A percentile compares a stretch with the other conserved stretches of the same genome.
Evolutionary conservation across 2,888 invertebrate genomes (phyloP).

Genomic region (Cephalotes varians): DNA sequence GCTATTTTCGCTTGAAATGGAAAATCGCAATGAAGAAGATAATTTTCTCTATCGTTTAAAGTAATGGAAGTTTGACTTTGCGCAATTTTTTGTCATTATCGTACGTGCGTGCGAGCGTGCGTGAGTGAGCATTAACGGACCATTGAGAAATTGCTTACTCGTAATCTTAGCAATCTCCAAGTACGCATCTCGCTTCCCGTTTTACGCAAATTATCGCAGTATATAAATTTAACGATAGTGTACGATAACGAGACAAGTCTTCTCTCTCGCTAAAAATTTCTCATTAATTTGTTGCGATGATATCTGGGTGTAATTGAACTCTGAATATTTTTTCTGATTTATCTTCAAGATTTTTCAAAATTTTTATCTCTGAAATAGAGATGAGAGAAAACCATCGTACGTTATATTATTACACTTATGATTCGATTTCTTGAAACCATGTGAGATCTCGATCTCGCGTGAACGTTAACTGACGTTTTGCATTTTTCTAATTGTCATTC

Average conservation of each 20-base stretch:
- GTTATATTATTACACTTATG: background rate
- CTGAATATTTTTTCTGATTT: background rate
- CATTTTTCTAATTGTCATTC: conserved; percentile 2
- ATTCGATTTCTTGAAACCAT: background rate
- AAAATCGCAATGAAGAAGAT: conserved; percentile 14
- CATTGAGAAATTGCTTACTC: conserved; percentile 51
- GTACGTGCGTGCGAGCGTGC: background rate
- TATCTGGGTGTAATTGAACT: background rate
- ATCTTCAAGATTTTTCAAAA: no score
- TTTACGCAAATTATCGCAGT: conserved; percentile 31
- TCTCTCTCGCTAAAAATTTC: background rate
- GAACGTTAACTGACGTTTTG: background rate
- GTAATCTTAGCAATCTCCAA: conserved; percentile 30
- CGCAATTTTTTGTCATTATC: background rate
- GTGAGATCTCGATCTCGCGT: background rate
- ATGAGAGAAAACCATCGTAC: no score
- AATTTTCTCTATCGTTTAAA: conserved; percentile 30
- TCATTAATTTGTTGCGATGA: background rate
- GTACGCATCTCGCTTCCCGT: conserved; percentile 21
- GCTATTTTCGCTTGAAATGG: conserved; percentile 20
- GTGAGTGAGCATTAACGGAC: background rate
- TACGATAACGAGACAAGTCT: background rate
- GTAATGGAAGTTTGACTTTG: conserved; percentile 19
- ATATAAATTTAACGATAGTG: background rate
- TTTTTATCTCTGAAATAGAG: no score